These are phyloP conservation scores for Leucophenga maculata DNA, from an alignment of 2,888 invertebrate species.

Conservation along the genomic window DNA sequence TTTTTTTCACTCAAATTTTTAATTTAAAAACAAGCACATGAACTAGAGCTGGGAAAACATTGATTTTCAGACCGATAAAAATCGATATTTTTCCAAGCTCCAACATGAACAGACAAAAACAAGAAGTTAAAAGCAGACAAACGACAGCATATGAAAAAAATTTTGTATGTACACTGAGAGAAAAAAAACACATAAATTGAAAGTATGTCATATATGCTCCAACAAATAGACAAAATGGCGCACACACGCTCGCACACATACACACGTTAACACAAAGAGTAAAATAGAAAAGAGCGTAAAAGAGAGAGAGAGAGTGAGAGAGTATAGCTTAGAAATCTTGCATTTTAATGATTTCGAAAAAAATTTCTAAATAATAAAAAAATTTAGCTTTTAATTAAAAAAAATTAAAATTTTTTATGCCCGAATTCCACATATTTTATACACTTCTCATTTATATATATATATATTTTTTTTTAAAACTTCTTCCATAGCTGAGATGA, in stretches of 20 bases:
- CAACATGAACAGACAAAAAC: too few species aligned
- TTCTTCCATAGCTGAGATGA: constrained; percentile 48
- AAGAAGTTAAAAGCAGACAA: too few species aligned
- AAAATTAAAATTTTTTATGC: constrained; percentile 35
- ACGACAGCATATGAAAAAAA: too few species aligned
- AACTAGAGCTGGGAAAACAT: too few species aligned
- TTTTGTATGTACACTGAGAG: too few species aligned
- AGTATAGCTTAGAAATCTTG: too few species aligned
- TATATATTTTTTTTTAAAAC: constrained; percentile 27
- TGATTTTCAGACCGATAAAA: too few species aligned
- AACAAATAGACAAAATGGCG: too few species aligned
- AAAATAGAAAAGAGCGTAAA: constrained; percentile 38
- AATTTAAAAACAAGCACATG: neutral
- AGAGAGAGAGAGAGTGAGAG: constrained; percentile 33
- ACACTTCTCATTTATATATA: neutral
- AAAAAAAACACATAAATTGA: too few species aligned
- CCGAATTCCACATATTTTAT: constrained; percentile 1
- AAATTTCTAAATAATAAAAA: neutral
- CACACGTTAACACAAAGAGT: neutral
- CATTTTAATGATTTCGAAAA: too few species aligned
- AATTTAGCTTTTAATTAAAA: constrained; percentile 31
- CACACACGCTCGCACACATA: neutral
- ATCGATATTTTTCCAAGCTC: too few species aligned
- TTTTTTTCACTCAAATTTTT: constrained; percentile 28
- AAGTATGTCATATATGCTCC: too few species aligned